Base-by-base conservation (phyloP, 2,113 vertebrate species). In the Thunnus maccoyii region DNA sequence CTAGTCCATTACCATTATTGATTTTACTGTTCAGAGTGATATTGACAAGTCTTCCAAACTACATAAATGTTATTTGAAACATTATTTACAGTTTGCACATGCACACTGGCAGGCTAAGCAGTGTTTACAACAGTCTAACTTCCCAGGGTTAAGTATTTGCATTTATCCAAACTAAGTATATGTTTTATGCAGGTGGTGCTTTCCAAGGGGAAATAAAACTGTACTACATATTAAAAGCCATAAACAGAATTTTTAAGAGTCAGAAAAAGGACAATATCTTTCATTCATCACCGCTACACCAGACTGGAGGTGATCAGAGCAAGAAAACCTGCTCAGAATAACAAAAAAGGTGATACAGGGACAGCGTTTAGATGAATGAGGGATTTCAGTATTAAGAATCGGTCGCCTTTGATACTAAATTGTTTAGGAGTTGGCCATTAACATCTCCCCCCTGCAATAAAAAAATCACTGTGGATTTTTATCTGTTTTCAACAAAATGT, bases 21-120 rank as follows among this genome's bases (percentile, higher is more conserved):
- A 84, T 62, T 72, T 52, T 20, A 58, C 74, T 27, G 18, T 68
- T 60, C 16, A 11, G 50, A 56, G 14, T 69, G 48, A 71, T 65
- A 84, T 73, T 78, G 88, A 80, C 51, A 72, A 51, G 54, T 61
- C 66, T 30, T 76, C 62, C 22, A 63, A 68, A 82, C 32, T 56
- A 50, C 66, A 72, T 61, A 61, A 78, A 77, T 55, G 41, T 20
- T 58, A 74, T 57, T 48, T 47, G 66, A 82, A 80, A 55, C 20
- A 64, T 78, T 88, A 64, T 78, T 88, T 72, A 74, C 76, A 69
- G 32, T 71, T 22, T 46, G 63, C 30, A 63, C 6, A 64, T 27
- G 16, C 51, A 68, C 36, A 58, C 11, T 41, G 25, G 25, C 78
- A 76, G 47, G 41, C n/a, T 36, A 63, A 72, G 67, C 17, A 3